These are phyloP conservation scores for Synergus japonicus DNA, from an alignment of 2,888 invertebrate genomes.

Conservation along the genomic window DNA sequence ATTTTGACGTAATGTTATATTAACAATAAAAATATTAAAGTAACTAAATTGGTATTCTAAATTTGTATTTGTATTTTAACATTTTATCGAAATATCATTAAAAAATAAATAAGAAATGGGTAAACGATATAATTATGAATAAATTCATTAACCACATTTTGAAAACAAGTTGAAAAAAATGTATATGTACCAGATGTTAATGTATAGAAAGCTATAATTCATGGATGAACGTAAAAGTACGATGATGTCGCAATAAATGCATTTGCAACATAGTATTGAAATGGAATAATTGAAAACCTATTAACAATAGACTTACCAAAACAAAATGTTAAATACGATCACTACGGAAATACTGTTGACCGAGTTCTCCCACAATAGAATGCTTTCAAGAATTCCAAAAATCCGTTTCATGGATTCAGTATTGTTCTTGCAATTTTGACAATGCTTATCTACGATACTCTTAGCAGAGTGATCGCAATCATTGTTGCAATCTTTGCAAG, in stretches of 20 bases:
- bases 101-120: not conserved
- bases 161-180: not conserved
- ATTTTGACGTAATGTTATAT: not conserved
- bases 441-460: constrained; percentile 15
- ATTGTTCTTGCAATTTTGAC: constrained; percentile 44
- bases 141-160: not conserved
- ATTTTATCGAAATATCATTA: too few relatives aligned
- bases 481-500: constrained; percentile 47
- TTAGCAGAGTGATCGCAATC: not conserved
- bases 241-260: constrained; percentile 15
- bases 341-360: constrained; percentile 70
- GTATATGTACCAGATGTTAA: not conserved
- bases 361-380: constrained; percentile 71
- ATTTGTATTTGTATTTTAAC: too few relatives aligned
- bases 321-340: constrained; percentile 70
- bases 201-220: not conserved
- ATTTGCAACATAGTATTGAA: not conserved
- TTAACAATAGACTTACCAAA: constrained; percentile 67
- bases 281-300: not conserved
- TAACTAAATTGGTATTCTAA: not conserved
- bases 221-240: not conserved
- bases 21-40: not conserved
- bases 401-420: constrained; percentile 56
- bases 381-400: constrained; percentile 65
- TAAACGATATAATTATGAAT: not conserved